Base-by-base conservation (phyloP, 2,797 vertebrate genomes). In the Coranthus polyacanthus region DNA sequence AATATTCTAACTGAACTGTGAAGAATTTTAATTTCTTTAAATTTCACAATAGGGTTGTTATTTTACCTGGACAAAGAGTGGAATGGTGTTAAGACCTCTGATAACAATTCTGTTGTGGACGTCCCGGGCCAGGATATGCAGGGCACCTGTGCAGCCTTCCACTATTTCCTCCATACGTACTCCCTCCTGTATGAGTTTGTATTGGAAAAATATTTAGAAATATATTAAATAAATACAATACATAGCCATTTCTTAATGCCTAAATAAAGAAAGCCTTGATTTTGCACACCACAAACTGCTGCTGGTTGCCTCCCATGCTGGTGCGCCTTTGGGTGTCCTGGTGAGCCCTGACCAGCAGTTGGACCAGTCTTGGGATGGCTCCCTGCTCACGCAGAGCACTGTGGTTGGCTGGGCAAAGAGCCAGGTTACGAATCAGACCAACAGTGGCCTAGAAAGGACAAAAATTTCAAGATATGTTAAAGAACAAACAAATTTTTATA, bases 121-220 rank as follows among this genome's bases (percentile, higher is more conserved):
- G 12, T 99, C 98, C 57, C 98, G 95, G 78, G 98, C 98, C 38
- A 99, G 94, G 88, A 99, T 99, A 86, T 99, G 98, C 79, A 99
- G 95, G 8, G 98, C 98, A 54, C 98, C 98, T 18, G 98, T 99
- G 89, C 98, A 99, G 24, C 98, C 98, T 89, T 99, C 98, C 0
- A 99, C 98, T 1, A 99, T 99, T 85, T 99, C 98, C 79, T 99
- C 98, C 98, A 99, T 99, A n/a, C 98, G 96, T 20, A 99, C 97
- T 0, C 98, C 98, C 89, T 99, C 98, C 98, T 99, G 55, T 26
- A 50, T 24, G 49, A 8, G 17, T 50, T 29, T 5, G 1, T 46
- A 52, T 2, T 1, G 11, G n/a, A 0, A 22, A 39, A 38, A 42
- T 0, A 18, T 39, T 1, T 36, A 55, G 20, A 44, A 43, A 17